Conservation (phyloP, 37 sponge, comb jelly and placozoan species). For the Agelas oroides region DNA sequence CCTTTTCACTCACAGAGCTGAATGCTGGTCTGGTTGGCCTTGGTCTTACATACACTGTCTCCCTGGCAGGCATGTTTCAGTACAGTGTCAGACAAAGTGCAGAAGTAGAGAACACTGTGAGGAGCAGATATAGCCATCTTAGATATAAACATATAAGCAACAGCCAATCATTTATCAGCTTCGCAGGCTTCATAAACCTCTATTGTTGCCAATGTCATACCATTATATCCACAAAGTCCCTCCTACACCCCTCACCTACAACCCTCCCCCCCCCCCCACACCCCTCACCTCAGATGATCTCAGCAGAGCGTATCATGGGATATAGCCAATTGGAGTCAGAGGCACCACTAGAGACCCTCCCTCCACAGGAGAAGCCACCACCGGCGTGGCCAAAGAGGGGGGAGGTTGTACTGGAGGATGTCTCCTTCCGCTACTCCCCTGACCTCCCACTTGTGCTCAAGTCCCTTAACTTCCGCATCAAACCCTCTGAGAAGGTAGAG, state of each 20-base stretch:
- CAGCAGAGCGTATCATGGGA: constrained; percentile 76
- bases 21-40: constrained; percentile 75
- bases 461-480: constrained; percentile 48
- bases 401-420: constrained; percentile 35
- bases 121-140: constrained; percentile 3
- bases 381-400: constrained; percentile 76
- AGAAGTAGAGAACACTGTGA: constrained; percentile 82
- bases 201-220: no score
- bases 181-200: no score
- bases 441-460: constrained; percentile 69
- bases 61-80: constrained; percentile 82
- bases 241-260: no score
- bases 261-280: no score
- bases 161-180: no score
- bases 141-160: no score
- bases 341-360: constrained; percentile 46
- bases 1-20: not conserved
- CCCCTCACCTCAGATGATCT: constrained; percentile 65
- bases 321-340: constrained; percentile 64
- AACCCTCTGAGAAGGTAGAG: constrained; percentile 72
- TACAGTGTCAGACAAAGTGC: constrained; percentile 81
- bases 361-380: constrained; percentile 44
- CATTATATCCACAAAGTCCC: no score
- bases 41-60: constrained; percentile 69
- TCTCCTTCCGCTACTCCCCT: constrained; percentile 47